These are phyloP conservation scores for Macrochelys suwanniensis DNA, from an alignment of 2,797 vertebrate genomes.

Conservation along the genomic window DNA sequence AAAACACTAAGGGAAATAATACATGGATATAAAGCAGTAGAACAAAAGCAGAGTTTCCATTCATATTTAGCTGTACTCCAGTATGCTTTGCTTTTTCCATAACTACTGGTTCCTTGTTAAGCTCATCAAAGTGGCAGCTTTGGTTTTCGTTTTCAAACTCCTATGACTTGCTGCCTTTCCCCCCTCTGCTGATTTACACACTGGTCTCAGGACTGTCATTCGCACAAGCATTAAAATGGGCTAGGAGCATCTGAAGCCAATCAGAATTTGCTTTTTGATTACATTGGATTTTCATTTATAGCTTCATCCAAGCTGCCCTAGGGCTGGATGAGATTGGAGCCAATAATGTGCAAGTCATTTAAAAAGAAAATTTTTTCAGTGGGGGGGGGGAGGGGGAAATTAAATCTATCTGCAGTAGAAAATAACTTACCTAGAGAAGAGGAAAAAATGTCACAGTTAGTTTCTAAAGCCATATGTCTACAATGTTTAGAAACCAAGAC, in stretches of 20 bases:
- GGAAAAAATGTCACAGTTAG: conserved; percentile 21
- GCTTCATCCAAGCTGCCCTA: not conserved
- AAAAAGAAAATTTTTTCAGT: conserved; percentile 16
- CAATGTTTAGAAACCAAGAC: conserved; percentile 21
- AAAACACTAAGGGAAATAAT: fast-evolving
- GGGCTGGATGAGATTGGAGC: not conserved
- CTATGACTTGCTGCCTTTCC: not conserved
- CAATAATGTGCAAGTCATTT: not conserved
- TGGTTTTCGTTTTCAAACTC: not conserved
- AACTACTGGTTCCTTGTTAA: fast-evolving
- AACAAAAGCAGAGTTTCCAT: not conserved
- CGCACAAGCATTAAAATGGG: not conserved
- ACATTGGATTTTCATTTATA: not conserved
- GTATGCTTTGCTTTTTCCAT: not conserved
- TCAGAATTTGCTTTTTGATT: not conserved
- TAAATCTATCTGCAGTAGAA: conserved; percentile 27
- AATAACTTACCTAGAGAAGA: conserved; percentile 10
- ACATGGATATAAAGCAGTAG: fast-evolving
- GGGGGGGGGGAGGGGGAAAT: not conserved
- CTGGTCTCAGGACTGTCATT: not conserved
- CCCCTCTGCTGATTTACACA: not conserved
- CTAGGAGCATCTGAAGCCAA: not conserved
- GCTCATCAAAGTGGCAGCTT: fast-evolving
- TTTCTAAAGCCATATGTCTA: conserved; percentile 34
- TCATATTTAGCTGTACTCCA: fast-evolving